Percentiles rank a stretch among this genome's conserved stretches.
Evolutionary conservation across 2,888 invertebrate species (phyloP).

Genomic region (Tetragonula carbonaria): DNA sequence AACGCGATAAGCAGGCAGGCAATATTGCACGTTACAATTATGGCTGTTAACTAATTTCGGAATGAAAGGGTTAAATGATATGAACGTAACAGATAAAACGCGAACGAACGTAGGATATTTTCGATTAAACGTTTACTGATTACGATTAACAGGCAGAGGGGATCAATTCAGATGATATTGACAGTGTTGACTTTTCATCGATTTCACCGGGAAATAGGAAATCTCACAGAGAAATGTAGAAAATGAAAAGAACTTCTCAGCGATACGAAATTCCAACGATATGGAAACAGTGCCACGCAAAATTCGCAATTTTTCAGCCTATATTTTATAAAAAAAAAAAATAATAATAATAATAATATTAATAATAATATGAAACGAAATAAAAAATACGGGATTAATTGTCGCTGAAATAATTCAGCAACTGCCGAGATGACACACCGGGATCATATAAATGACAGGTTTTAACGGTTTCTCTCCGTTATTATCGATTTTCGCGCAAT

Average conservation of each 20-base stretch:
- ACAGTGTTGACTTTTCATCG: not conserved
- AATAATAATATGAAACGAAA: not conserved
- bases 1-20: too few species aligned
- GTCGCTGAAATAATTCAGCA: slow-evolving; percentile 10
- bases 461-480: not conserved
- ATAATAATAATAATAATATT: too few species aligned
- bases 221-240: not conserved
- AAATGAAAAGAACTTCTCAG: not conserved
- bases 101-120: not conserved
- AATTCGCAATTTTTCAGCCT: not conserved
- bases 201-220: too few species aligned
- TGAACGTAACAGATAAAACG: not conserved
- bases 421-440: not conserved
- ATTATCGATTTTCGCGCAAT: not conserved
- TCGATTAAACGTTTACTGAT: not conserved
- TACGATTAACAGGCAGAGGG: not conserved
- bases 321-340: too few species aligned
- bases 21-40: not conserved
- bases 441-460: not conserved
- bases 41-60: not conserved
- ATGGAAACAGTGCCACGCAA: slow-evolving; percentile 22
- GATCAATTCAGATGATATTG: not conserved
- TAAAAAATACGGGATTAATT: not conserved
- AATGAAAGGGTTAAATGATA: not conserved
- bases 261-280: not conserved